Evolutionary conservation across 2,797 vertebrate genomes (phyloP).

Genomic region (Hirundo rustica): DNA sequence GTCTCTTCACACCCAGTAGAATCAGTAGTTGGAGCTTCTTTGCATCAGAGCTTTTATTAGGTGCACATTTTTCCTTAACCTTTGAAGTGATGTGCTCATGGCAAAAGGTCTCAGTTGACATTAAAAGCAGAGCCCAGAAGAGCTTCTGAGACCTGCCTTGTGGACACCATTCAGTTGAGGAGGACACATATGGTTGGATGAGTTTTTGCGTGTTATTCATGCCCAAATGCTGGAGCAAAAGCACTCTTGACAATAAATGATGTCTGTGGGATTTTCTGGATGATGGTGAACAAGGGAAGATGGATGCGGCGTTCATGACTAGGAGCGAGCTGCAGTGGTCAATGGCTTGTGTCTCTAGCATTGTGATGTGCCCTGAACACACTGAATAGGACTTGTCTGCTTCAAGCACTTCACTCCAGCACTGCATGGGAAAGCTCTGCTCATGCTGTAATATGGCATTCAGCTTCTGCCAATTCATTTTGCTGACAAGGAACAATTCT

Average conservation of each 20-base stretch:
- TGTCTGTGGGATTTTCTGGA: neutral
- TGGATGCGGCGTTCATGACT: neutral
- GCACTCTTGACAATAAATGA: neutral
- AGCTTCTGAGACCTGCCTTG: neutral
- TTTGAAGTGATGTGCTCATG: neutral
- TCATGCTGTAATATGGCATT: constrained; percentile 4
- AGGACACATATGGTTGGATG: neutral
- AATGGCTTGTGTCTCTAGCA: neutral
- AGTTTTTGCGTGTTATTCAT: neutral
- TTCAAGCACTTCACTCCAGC: neutral
- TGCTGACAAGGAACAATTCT: constrained; percentile 29
- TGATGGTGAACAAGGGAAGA: neutral
- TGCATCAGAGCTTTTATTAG: neutral
- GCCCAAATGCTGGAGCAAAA: neutral
- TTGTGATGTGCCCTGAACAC: constrained; percentile 40
- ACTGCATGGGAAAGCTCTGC: constrained; percentile 49
- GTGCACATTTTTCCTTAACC: neutral
- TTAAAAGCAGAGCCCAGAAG: neutral
- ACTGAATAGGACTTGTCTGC: constrained; percentile 35
- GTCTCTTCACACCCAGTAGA: neutral
- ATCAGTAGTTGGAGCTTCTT: neutral
- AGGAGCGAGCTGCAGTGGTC: neutral
- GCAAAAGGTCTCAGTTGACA: neutral
- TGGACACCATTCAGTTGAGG: neutral
- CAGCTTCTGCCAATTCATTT: constrained; percentile 54